These are phyloP conservation scores for Ctenochaetus hawaiiensis DNA, from an alignment of 2,797 vertebrate species.

Conservation along the genomic window DNA sequence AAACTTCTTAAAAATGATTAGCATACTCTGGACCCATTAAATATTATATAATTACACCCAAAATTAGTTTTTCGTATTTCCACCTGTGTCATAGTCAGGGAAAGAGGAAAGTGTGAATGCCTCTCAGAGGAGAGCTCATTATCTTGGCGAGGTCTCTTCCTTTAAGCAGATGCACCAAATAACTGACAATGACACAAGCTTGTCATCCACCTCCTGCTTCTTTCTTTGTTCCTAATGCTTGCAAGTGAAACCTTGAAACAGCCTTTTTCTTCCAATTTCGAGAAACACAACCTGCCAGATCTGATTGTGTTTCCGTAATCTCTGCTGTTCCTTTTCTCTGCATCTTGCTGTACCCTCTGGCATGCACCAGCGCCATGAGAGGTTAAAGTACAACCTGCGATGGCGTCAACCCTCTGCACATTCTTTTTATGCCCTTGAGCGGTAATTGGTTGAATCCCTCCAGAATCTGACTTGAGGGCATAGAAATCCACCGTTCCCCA, in stretches of 20 bases:
- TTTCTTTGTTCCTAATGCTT: conserved; percentile 24
- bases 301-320: conserved; percentile 67
- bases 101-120: neutral
- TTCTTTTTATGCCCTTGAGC: conserved; percentile 84
- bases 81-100: neutral
- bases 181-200: conserved; percentile 24
- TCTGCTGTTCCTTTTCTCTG: conserved; percentile 46
- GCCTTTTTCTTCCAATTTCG: conserved; percentile 64
- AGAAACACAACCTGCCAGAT: conserved; percentile 66
- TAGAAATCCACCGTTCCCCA: conserved; percentile 77
- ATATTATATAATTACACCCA: neutral
- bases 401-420: conserved; percentile 63
- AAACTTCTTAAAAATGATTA: neutral
- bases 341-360: conserved; percentile 66
- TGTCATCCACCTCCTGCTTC: conserved; percentile 32
- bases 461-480: conserved; percentile 82
- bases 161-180: neutral
- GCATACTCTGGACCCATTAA: neutral
- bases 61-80: neutral
- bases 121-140: neutral
- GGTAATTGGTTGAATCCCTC: conserved; percentile 83
- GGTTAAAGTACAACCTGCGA: conserved; percentile 72
- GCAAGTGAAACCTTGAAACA: conserved; percentile 35
- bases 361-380: conserved; percentile 52
- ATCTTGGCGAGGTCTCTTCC: neutral